A percentile compares a stretch with the other conserved stretches of the same genome.
Conservation (phyloP, 2,888 invertebrate genomes). For the Brassicogethes aeneus region DNA sequence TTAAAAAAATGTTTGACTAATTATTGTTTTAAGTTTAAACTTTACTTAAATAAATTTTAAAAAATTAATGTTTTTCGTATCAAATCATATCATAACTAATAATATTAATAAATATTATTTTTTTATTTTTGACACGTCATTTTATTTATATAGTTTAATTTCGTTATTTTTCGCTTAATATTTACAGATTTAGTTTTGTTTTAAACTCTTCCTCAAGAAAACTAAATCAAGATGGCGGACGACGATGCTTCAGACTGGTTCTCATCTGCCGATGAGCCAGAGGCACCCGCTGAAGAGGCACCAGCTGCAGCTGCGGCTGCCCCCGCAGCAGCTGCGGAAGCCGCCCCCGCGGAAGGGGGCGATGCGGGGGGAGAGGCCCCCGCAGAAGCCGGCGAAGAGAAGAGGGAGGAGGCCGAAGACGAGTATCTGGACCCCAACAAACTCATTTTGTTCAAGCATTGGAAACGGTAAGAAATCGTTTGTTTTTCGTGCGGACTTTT, state of each 20-base stretch:
- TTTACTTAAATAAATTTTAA: neutral
- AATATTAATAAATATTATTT: neutral
- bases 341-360: slow-evolving; percentile 23
- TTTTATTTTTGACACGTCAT: slow-evolving; percentile 8
- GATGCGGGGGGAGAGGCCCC: slow-evolving; percentile 26
- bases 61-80: neutral
- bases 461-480: slow-evolving; percentile 56
- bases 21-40: neutral
- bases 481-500: slow-evolving; percentile 7
- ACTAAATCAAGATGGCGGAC: slow-evolving; percentile 14
- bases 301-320: slow-evolving; percentile 26
- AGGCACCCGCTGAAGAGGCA: slow-evolving; percentile 12
- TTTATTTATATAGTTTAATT: slow-evolving; percentile 7
- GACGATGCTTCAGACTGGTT: slow-evolving; percentile 21
- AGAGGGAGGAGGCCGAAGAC: slow-evolving; percentile 39
- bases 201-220: neutral
- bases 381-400: slow-evolving; percentile 35
- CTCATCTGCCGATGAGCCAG: slow-evolving; percentile 17
- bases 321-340: slow-evolving; percentile 25
- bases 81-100: neutral
- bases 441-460: slow-evolving; percentile 68
- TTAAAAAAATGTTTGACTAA: too few relatives aligned
- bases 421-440: slow-evolving; percentile 51
- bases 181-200: neutral
- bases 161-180: neutral